Evolutionary conservation across 2,888 invertebrate genomes (phyloP).

Genomic region (Sycophila texana): DNA sequence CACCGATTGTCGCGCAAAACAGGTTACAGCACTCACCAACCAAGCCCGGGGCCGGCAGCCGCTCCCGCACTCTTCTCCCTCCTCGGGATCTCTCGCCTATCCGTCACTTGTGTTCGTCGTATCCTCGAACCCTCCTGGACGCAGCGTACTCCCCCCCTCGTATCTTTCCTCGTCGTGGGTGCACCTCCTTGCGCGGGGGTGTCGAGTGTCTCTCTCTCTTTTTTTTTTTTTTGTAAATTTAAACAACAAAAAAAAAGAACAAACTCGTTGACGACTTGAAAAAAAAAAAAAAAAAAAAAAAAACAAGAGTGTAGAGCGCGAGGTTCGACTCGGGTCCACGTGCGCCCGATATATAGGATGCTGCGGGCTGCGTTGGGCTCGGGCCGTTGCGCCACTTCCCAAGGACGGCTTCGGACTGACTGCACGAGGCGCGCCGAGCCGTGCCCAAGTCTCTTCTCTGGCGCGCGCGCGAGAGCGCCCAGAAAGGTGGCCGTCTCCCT

Average conservation of each 20-base stretch:
- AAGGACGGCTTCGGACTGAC: constrained; percentile 75
- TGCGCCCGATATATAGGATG: background rate
- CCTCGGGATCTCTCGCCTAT: background rate
- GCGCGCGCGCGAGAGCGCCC: background rate
- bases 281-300: background rate
- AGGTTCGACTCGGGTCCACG: background rate
- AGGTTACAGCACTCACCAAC: constrained; percentile 45
- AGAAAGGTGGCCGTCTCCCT: constrained; percentile 49
- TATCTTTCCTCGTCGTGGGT: no score
- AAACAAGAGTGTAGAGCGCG: background rate
- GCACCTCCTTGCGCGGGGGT: no score
- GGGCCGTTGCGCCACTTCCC: constrained; percentile 71
- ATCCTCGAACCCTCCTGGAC: no score
- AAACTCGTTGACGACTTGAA: background rate
- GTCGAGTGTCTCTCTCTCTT: background rate
- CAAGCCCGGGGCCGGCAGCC: constrained; percentile 12
- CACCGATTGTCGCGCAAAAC: constrained; percentile 28
- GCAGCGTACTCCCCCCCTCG: no score
- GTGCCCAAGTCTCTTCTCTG: constrained; percentile 29
- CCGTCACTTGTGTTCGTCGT: no score
- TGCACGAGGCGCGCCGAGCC: constrained; percentile 57
- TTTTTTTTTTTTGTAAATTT: background rate
- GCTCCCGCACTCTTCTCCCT: background rate
- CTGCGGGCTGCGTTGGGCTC: constrained; percentile 37
- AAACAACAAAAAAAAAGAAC: background rate